Base-by-base conservation (phyloP, 37 sponge, comb jelly and placozoan genomes). In the Bolinopsis microptera region DNA sequence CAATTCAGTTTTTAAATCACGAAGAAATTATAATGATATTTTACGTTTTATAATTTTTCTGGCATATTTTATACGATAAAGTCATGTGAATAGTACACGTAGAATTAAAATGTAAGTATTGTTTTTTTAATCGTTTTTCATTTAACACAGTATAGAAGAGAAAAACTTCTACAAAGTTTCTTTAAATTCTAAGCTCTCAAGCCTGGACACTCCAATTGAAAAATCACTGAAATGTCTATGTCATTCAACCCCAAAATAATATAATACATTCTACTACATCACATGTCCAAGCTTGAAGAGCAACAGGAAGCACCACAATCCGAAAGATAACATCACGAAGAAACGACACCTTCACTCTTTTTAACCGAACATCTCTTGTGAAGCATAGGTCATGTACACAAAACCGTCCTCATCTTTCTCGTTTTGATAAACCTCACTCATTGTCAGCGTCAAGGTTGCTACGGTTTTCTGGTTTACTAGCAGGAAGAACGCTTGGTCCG, bases 311-410 rank as follows among this genome's bases (percentile, higher is more conserved):
- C 61, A 18, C 61, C 61, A 48, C 61, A 48, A n/a, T n/a, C n/a
- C n/a, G n/a, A n/a, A n/a, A n/a, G n/a, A n/a, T n/a, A n/a, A 48
- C 61, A 48, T 48, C 61, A 48, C 13, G 9, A 18, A 18, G 61
- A 48, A 48, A 48, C 13, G 5, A 48, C n/a, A n/a, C n/a, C n/a
- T n/a, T n/a, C n/a, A 48, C 61, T 48, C 13, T 13, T 48, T 21
- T 95, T 39, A 97, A 38, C 99, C 99, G 94, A 99, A 99, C 95
- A 96, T 96, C 83, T 99, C 99, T 38, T 99, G 99, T 9, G 99
- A 99, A 68, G 99, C 99, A 83, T 99, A 99, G 38, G 97, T 97
- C 99, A 99, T 99, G 95, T 99, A 99, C 25, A 99, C 94, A 68
- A 99, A 99, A 32, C 99, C 99, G 92, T 99, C 99, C 68, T 96